These are phyloP conservation scores for Zosterops hypoxanthus DNA, from an alignment of 2,113 vertebrate genomes.

Conservation along the genomic window DNA sequence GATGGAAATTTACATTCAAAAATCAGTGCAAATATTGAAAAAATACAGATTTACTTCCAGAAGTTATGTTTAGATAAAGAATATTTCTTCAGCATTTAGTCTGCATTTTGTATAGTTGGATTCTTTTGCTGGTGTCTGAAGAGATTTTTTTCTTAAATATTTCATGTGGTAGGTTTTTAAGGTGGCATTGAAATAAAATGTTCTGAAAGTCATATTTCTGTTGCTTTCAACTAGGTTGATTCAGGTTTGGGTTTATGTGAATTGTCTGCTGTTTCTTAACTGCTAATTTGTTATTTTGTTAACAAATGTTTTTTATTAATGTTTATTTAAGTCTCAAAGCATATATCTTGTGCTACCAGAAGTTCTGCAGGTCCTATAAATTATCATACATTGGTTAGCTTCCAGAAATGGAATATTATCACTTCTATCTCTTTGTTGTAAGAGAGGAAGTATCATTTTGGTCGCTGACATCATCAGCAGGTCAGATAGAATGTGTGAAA, in stretches of 20 bases:
- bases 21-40: not conserved
- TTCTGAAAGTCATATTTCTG: not conserved
- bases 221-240: not conserved
- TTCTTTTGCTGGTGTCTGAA: not conserved
- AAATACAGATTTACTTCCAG: not conserved
- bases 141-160: too few relatives aligned
- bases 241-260: not conserved
- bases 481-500: not conserved
- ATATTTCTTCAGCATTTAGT: not conserved
- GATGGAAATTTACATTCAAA: not conserved
- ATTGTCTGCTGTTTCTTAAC: not conserved
- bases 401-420: not conserved
- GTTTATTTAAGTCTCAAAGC: not conserved
- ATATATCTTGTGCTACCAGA: not conserved
- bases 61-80: not conserved
- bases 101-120: not conserved
- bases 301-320: not conserved
- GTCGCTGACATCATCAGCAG: not conserved
- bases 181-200: not conserved
- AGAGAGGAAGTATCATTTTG: not conserved
- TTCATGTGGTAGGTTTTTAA: not conserved
- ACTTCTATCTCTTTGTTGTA: not conserved
- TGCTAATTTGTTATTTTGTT: not conserved
- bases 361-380: not conserved
- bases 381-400: not conserved